A percentile compares a stretch with the other conserved stretches of the same genome.
Evolutionary conservation across 1,140 invertebrate genomes (phyloP).

Genomic region (Pseudoatta argentina): DNA sequence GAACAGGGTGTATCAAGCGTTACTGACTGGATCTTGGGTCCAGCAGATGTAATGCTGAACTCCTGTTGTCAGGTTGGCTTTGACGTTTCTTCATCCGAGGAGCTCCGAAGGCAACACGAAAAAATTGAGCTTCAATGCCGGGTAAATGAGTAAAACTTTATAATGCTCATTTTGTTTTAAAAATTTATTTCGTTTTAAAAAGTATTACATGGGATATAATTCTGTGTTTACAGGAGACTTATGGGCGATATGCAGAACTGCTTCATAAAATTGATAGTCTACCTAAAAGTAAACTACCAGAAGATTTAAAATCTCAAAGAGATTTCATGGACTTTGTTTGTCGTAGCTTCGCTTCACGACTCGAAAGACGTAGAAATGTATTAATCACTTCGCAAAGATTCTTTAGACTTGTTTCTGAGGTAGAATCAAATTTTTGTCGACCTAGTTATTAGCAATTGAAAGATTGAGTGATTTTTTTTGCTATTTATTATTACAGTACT

Average conservation of each 20-base stretch:
- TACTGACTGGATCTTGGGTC: constrained; percentile 92
- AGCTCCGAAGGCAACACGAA: constrained; percentile 91
- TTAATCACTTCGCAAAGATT: constrained; percentile 92
- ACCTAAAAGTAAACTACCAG: constrained; percentile 85
- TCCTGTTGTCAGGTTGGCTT: constrained; percentile 91
- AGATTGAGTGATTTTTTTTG: background rate
- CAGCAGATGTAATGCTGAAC: constrained; percentile 91
- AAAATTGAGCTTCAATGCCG: constrained; percentile 92
- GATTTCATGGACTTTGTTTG: constrained; percentile 94
- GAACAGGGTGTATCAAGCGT: constrained; percentile 90
- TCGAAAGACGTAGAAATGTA: constrained; percentile 91
- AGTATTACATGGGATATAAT: background rate
- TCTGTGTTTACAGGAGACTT: constrained; percentile 87
- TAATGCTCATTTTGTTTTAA: constrained; percentile 15
- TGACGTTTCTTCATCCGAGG: constrained; percentile 90
- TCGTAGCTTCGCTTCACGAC: constrained; percentile 91
- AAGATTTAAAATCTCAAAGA: constrained; percentile 89
- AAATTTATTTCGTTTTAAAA: background rate
- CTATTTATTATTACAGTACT: constrained; percentile 85
- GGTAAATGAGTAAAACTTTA: constrained; percentile 81
- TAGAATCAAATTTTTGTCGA: constrained; percentile 70
- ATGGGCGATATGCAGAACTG: constrained; percentile 92
- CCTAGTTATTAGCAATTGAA: too few species aligned
- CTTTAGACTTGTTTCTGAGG: constrained; percentile 91
- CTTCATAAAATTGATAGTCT: constrained; percentile 90